Base-by-base conservation (phyloP, 35 echinoderm and acorn worm genomes). In the Patiria miniata region DNA sequence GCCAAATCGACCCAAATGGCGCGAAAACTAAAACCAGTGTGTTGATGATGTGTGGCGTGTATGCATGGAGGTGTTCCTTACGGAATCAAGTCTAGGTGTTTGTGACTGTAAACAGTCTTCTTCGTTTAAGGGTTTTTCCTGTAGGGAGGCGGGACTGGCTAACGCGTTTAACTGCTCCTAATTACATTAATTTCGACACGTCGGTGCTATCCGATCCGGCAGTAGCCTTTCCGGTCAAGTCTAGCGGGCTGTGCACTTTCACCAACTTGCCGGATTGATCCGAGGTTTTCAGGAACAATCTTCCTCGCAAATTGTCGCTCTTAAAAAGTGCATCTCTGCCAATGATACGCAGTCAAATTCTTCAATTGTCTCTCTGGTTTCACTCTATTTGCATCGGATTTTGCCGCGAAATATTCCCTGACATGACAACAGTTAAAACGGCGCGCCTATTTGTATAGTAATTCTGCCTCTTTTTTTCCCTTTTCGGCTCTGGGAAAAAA, bases 91-190 rank as follows among this genome's bases (percentile, higher is more conserved):
- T 34, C 65, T 32, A 23, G 65, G 0, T 30, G 34, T 18, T 73
- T 73, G 18, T 73, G 23, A 73, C 65, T 30, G 65, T 73, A 73
- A 73, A 73, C 65, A 73, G 42, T 47, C n/a, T 47, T 12, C 42
- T 4, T 34, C 65, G 34, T 34, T 60, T 60, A 18, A 60, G 26
- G 26, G 29, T 1, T 2, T 14, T 7, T 73, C 10, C 23, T 73
- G 21, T 73, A 7, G 65, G 19, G 29, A 10, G 65, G 26, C 65
- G 26, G 26, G 26, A 14, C 65, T 23, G 26, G 26, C 34, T 73
- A 73, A 73, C 65, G 29, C 65, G 34, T 73, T 73, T 73, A 73
- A 73, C 65, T 23, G 26, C 26, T 14, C 19, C 65, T 26, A 73
- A 73, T 73, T 73, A 10, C 23, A 73, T 73, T 32, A 73, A 73